Conservation (phyloP, 23 tunicate species). For the Halocynthia roretzi region DNA sequence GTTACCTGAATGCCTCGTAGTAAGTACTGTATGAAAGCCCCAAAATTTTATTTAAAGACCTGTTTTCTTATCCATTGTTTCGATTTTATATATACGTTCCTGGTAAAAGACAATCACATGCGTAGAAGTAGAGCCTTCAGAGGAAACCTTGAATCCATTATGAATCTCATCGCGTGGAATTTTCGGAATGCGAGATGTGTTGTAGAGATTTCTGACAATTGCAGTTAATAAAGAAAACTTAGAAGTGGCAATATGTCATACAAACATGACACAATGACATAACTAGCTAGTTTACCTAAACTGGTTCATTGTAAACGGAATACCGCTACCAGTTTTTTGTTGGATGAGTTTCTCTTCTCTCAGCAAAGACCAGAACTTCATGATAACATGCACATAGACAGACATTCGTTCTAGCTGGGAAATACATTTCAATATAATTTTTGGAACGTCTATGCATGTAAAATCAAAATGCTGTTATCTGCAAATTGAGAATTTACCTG, state of each 20-base stretch:
- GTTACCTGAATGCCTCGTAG: no score
- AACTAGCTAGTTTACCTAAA: constrained; percentile 30
- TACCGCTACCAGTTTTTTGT: constrained; percentile 33
- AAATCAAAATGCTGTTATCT: neutral
- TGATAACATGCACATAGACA: neutral
- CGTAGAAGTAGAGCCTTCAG: constrained; percentile 50
- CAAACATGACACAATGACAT: neutral
- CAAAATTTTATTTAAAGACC: neutral
- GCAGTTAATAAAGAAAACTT: no score
- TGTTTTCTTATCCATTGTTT: constrained; percentile 11
- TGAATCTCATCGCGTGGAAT: constrained; percentile 37
- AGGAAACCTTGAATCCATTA: constrained; percentile 34
- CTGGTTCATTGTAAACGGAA: constrained; percentile 49
- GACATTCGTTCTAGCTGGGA: neutral
- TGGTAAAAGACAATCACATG: constrained; percentile 47
- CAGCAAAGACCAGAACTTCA: constrained; percentile 40
- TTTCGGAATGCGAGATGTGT: constrained; percentile 62
- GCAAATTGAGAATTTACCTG: constrained; percentile 21
- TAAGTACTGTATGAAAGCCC: no score
- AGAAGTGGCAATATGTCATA: neutral
- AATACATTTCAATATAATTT: constrained; percentile 10
- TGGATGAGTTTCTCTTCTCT: constrained; percentile 31
- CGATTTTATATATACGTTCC: constrained; percentile 37
- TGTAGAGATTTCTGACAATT: constrained; percentile 24
- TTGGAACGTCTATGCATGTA: neutral